Conservation (phyloP, 2,888 invertebrate species). For the Himalopsyche japonica region DNA sequence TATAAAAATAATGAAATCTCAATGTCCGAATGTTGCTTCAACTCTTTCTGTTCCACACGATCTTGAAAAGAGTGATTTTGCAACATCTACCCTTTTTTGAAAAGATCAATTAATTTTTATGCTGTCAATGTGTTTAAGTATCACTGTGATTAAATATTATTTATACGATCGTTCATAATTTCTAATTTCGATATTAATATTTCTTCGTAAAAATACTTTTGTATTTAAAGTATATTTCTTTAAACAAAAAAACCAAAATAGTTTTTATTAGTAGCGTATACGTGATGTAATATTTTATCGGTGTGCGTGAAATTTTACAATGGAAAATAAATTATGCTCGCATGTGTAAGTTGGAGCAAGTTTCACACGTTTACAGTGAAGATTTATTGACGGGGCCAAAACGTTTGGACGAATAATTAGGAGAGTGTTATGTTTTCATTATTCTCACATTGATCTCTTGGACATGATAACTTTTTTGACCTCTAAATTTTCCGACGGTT, state of each 20-base stretch:
- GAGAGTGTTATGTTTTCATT: background rate
- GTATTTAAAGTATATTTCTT: background rate
- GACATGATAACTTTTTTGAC: background rate
- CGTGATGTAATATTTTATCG: background rate
- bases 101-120: too few relatives aligned
- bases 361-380: background rate
- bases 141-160: too few relatives aligned
- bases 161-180: too few relatives aligned
- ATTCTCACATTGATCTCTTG: background rate
- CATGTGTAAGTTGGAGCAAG: background rate
- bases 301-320: conserved; percentile 18
- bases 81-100: too few relatives aligned
- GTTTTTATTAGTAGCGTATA: background rate
- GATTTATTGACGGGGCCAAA: background rate
- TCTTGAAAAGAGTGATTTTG: too few relatives aligned
- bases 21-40: too few relatives aligned
- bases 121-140: too few relatives aligned
- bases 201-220: too few relatives aligned
- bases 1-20: too few relatives aligned
- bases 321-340: conserved; percentile 22
- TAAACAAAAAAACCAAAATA: background rate
- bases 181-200: too few relatives aligned
- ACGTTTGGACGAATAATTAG: background rate
- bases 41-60: too few relatives aligned
- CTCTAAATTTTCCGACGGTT: background rate